Base-by-base conservation (phyloP, 2,888 invertebrate genomes). In the Drosophila trichaetosa region DNA sequence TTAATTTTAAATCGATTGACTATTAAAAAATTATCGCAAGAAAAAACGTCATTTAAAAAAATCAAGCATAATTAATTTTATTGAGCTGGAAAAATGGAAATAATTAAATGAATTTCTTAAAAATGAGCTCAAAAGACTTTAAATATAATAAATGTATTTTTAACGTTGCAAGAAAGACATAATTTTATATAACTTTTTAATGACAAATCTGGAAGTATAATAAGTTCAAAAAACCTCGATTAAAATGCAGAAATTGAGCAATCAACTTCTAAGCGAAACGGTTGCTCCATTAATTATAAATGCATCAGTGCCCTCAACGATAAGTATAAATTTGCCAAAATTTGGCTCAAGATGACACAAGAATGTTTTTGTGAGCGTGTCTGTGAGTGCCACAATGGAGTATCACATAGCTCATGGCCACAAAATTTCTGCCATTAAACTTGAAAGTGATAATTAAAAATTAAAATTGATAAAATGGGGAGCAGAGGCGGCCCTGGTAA, bases 401-500 rank as follows among this genome's bases (percentile, higher is more conserved):
- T 65, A 66, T 72, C 72, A 84, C 87, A 82, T 84, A 84, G 80
- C 80, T 80, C 83, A 82, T 46, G 89, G 89, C 83, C 89, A 80
- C 76, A 75, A 67, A 86, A 86, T 81, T 76, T 69, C 68, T 82
- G 89, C 80, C 87, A 83, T 86, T 76, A 83, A 85, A 88, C 84
- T 86, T 88, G 87, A 85, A 88, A 88, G 84, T 81, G 89, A 78
- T 85, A 85, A 85, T 85, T 85, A 86, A 86, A 88, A 88, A 88
- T 85, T 86, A 80, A 85, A 85, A 85, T 85, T 85, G 87, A 85
- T 88, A 78, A 69, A 68, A 61, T 49, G 40, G 31, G 16, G 38
- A 34, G 40, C n/a, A n/a, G 36, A 27, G 27, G 29, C 8, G 63
- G 51, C 67, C 34, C 34, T 31, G 29, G 48, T n/a, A 53, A 38